phyloP scores from a whole-genome alignment of 2,113 vertebrate genomes.

The Thinocorus orbignyianus region DNA sequence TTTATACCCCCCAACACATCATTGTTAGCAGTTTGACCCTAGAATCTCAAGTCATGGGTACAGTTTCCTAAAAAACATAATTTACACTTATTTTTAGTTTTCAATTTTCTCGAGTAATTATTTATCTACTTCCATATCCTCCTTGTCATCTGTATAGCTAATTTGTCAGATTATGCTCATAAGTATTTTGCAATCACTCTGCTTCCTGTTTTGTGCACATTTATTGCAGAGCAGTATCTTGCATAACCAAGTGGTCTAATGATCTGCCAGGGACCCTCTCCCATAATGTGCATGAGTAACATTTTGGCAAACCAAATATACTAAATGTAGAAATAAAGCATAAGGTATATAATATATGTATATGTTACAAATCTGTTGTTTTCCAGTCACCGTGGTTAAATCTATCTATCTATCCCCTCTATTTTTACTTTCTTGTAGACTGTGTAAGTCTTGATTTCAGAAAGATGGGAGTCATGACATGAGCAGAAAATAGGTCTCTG shows the following conservation, averaged over 20 bases:
- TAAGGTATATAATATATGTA: not conserved
- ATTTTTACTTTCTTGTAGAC: not conserved
- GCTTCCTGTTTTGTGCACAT: conserved; percentile 49
- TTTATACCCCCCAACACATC: not conserved
- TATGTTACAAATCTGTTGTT: not conserved
- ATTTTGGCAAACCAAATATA: not conserved
- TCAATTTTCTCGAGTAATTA: conserved; percentile 19
- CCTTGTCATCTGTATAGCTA: conserved; percentile 46
- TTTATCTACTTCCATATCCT: conserved; percentile 57
- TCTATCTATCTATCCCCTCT: not conserved
- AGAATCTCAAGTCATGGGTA: not conserved
- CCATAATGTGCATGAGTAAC: not conserved
- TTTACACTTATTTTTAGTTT: conserved; percentile 52
- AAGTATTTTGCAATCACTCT: conserved; percentile 56
- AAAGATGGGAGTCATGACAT: not conserved
- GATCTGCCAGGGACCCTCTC: not conserved
- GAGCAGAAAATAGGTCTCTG: not conserved
- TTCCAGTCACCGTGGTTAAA: not conserved
- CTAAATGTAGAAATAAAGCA: not conserved
- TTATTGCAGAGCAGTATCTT: conserved; percentile 21
- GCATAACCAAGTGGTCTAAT: conserved; percentile 29
- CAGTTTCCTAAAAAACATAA: not conserved
- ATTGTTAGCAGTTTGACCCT: not conserved
- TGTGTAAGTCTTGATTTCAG: not conserved
- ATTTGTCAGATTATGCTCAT: conserved; percentile 45